Conservation (phyloP, 2,797 vertebrate genomes). For the Chrysolophus pictus region DNA sequence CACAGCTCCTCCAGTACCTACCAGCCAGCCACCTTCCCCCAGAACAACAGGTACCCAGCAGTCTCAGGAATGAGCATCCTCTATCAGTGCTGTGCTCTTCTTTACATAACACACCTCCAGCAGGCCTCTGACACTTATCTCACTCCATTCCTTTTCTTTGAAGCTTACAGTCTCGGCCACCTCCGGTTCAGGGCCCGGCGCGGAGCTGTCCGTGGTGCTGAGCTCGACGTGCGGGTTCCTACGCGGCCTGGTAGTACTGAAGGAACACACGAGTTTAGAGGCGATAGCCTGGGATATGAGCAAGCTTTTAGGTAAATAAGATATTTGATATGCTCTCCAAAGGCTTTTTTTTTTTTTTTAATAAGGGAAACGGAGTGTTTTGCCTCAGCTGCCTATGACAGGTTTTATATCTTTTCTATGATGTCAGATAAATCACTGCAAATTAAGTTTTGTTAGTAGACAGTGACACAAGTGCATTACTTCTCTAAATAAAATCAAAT, state of each 20-base stretch:
- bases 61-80: neutral
- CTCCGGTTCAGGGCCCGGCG: no score
- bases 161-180: rapidly evolving
- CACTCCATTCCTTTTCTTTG: rapidly evolving
- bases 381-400: neutral
- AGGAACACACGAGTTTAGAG: neutral
- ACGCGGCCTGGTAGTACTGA: rapidly evolving
- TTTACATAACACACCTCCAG: rapidly evolving
- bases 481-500: neutral
- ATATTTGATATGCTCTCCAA: neutral
- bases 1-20: neutral
- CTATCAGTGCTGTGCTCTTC: rapidly evolving
- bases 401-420: neutral
- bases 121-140: neutral
- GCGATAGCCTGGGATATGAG: rapidly evolving
- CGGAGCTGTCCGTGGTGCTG: conserved; percentile 29
- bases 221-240: rapidly evolving
- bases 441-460: neutral
- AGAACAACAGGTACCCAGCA: rapidly evolving
- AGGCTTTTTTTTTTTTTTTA: neutral
- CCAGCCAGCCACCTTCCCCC: neutral
- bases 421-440: neutral
- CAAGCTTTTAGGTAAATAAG: neutral
- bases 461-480: neutral
- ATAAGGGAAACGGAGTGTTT: neutral